Base-by-base conservation (phyloP, 2,797 vertebrate species). In the Tympanoctomys barrerae region DNA sequence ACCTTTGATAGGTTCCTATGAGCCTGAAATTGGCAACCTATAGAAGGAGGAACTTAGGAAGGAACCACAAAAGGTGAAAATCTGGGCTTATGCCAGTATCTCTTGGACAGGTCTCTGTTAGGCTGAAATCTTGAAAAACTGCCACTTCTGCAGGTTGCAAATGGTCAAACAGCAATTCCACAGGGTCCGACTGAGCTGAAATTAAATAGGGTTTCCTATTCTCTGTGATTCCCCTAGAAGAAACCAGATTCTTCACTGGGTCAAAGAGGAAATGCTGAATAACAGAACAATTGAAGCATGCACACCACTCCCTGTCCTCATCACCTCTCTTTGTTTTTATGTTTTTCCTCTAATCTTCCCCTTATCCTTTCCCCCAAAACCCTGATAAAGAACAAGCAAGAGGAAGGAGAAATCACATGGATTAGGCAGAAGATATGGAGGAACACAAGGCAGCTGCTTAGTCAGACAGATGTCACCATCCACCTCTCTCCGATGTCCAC, bases 231-330 rank as follows among this genome's bases (percentile, higher is more conserved):
- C 57, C 54, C 79, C 9, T 6, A 19, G 68, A 61, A 77, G 87
- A 83, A 91, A 42, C 5, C 2, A 59, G 31, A 80, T 39, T 78
- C 42, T 78, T 39, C 57, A 26, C 3, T 18, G 70, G 89, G 93
- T 57, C 87, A 52, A n/a, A 87, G 68, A 97, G 54, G 84, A 95
- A 81, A 66, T 26, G 18, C 46, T 73, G 85, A 91, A 75, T 57
- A 42, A 85, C 31, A 62, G 59, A 93, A 82, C 36, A 73, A 59
- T 24, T 4, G 54, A 88, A 85, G 68, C 49, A 39, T 2, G 24
- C 24, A n/a, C 54, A 36, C 39, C 52, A 22, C 4, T n/a, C 31
- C 73, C 42, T 68, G 49, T 70, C 78, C 87, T 94, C 4, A 24
- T 18, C 31, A 24, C 8, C 42, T 83, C 57, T 77, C 36, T 68